A percentile compares a stretch with the other conserved stretches of the same genome.
These are phyloP conservation scores for Monopis laevigella DNA, from an alignment of 2,888 invertebrate species.

Conservation along the genomic window DNA sequence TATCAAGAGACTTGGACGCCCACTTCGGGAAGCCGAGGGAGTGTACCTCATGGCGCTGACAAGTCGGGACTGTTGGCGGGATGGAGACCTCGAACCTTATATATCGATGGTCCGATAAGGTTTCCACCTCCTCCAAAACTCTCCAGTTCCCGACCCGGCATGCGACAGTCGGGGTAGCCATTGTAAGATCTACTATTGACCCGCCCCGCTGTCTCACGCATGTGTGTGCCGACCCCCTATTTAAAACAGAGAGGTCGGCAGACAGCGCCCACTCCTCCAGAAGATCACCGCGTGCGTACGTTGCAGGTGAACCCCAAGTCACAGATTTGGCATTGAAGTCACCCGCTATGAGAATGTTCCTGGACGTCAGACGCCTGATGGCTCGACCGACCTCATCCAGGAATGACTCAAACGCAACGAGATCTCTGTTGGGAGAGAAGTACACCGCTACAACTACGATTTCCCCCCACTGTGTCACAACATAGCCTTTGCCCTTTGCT, in stretches of 20 bases:
- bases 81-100: conserved; percentile 1
- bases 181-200: conserved; percentile 20
- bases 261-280: conserved; percentile 18
- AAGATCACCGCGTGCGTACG: conserved; percentile 15
- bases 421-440: conserved; percentile 19
- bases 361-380: conserved; percentile 1
- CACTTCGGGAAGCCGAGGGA: conserved; percentile 16
- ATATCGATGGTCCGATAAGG: conserved; percentile 18
- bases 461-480: conserved; percentile 8
- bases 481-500: conserved; percentile 8
- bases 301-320: conserved; percentile 11
- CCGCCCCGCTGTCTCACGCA: conserved; percentile 21
- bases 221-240: conserved; percentile 18
- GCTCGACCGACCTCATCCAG: conserved; percentile 11
- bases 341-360: conserved; percentile 11
- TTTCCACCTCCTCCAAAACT: conserved; percentile 16
- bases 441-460: conserved; percentile 17
- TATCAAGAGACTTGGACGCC: conserved; percentile 14
- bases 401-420: conserved; percentile 19
- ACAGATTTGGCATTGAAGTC: conserved; percentile 18
- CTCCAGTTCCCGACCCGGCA: conserved; percentile 15
- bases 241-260: conserved; percentile 14
- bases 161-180: conserved; percentile 14
- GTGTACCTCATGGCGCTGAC: too few species aligned
- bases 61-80: too few species aligned